A percentile compares a stretch with the other conserved stretches of the same genome.
Evolutionary conservation across 2,113 vertebrate genomes (phyloP).

Genomic region (Alethe castanea): DNA sequence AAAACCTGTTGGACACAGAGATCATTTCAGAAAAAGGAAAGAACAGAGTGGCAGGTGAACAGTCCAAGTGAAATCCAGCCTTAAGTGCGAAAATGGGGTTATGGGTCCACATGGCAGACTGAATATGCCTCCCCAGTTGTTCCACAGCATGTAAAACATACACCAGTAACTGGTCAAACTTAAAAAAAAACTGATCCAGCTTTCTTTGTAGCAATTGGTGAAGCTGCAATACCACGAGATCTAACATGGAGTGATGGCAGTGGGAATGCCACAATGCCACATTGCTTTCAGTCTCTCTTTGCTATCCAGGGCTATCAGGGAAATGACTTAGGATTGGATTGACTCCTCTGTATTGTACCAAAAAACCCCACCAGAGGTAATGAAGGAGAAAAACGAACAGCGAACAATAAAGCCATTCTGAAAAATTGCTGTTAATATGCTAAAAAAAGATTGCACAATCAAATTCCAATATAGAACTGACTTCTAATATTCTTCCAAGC

Average conservation of each 20-base stretch:
- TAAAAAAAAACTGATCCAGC: neutral
- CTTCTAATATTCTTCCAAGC: neutral
- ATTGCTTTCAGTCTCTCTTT: neutral
- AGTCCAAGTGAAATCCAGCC: neutral
- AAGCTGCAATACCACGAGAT: neutral
- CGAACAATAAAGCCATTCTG: neutral
- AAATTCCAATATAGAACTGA: neutral
- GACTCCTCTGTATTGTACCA: neutral
- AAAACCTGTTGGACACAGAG: neutral
- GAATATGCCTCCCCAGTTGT: neutral
- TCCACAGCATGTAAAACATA: neutral
- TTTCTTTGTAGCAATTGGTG: neutral
- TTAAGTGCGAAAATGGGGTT: neutral
- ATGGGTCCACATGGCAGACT: neutral
- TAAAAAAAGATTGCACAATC: neutral
- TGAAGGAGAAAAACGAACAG: neutral
- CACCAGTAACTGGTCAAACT: neutral
- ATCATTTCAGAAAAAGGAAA: neutral
- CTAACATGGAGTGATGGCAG: rapidly evolving
- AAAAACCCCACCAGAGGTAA: neutral
- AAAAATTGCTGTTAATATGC: neutral
- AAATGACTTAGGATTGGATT: neutral
- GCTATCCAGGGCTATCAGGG: neutral
- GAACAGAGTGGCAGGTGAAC: rapidly evolving
- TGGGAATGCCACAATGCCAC: neutral